A percentile compares a stretch with the other conserved stretches of the same genome.
Conservation (phyloP, 2,113 vertebrate genomes). For the Corydoras sp. region DNA sequence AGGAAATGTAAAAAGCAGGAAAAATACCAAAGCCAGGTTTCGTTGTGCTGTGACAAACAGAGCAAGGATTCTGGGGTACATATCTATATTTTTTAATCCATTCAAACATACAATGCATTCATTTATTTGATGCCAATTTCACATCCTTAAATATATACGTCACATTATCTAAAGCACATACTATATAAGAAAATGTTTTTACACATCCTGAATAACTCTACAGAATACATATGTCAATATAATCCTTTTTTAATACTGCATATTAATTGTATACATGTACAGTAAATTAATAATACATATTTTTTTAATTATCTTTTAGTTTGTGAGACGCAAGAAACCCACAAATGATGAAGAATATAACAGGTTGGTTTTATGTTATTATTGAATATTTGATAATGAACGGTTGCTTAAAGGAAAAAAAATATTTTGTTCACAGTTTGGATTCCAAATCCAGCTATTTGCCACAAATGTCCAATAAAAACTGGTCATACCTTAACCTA, state of each 20-base stretch:
- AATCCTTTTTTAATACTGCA: no score
- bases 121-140: background rate
- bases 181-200: no score
- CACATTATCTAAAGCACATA: no score
- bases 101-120: no score
- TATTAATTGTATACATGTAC: no score
- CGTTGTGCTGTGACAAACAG: slow-evolving; percentile 61
- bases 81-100: slow-evolving; percentile 42
- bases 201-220: no score
- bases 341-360: slow-evolving; percentile 70
- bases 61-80: slow-evolving; percentile 42
- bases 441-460: slow-evolving; percentile 69
- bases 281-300: no score
- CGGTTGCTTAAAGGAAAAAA: background rate
- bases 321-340: slow-evolving; percentile 58
- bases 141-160: background rate
- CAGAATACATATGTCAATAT: no score
- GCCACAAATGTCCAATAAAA: slow-evolving; percentile 62
- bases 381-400: background rate
- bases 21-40: slow-evolving; percentile 69
- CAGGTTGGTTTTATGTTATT: slow-evolving; percentile 64
- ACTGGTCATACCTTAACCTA: slow-evolving; percentile 69
- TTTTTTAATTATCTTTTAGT: slow-evolving; percentile 52
- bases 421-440: slow-evolving; percentile 53
- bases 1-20: slow-evolving; percentile 78